A percentile compares a stretch with the other conserved stretches of the same genome.
Evolutionary conservation across 2,888 invertebrate genomes (phyloP).

Genomic region (Linyphia triangularis): DNA sequence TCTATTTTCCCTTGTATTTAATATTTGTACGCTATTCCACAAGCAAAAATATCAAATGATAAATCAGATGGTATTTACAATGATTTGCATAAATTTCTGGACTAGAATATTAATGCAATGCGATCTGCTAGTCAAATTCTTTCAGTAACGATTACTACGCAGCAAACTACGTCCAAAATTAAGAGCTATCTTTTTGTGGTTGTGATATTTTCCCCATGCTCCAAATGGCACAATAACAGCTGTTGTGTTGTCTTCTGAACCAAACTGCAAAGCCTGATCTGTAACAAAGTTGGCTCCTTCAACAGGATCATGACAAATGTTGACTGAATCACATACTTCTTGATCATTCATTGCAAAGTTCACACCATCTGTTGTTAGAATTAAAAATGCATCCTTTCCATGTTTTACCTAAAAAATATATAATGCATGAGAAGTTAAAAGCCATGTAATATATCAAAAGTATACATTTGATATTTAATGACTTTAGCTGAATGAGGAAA

Average conservation of each 20-base stretch:
- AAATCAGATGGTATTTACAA: no score
- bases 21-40: no score
- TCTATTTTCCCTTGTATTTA: no score
- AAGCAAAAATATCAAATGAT: no score
- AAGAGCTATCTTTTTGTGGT: conserved; percentile 63
- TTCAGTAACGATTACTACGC: conserved; percentile 75
- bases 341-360: conserved; percentile 81
- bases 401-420: conserved; percentile 80
- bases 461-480: no score
- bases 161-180: conserved; percentile 76
- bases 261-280: conserved; percentile 82
- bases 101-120: no score
- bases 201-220: conserved; percentile 80
- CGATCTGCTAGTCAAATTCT: no score
- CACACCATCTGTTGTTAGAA: conserved; percentile 82
- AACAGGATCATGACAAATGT: conserved; percentile 80
- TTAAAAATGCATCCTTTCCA: conserved; percentile 81
- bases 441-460: no score
- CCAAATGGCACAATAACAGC: conserved; percentile 82
- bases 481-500: no score
- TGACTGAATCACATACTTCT: conserved; percentile 81
- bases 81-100: no score
- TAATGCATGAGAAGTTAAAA: no score
- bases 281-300: conserved; percentile 81
- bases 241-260: conserved; percentile 82